A percentile compares a stretch with the other conserved stretches of the same genome.
Evolutionary conservation across 2,113 vertebrate species (phyloP).

Genomic region (Marcusenius ussheri): DNA sequence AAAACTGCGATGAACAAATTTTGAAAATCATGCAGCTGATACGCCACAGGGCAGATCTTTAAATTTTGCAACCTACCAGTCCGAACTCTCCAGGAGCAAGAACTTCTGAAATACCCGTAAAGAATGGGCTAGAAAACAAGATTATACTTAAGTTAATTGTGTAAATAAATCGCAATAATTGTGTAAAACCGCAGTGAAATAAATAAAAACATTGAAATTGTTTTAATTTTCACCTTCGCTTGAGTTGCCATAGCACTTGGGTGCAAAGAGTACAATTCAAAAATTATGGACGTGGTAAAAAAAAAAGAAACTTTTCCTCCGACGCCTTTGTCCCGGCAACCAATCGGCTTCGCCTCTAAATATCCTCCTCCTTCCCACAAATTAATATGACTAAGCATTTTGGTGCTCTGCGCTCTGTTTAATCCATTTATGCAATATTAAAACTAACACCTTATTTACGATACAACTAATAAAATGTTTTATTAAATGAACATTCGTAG

Average conservation of each 20-base stretch:
- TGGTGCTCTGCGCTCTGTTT: neutral
- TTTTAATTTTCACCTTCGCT: constrained; percentile 50
- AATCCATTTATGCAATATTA: neutral
- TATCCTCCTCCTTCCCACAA: constrained; percentile 51
- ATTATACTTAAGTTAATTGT: neutral
- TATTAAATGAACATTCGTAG: neutral
- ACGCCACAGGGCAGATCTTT: neutral
- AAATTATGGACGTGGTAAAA: neutral
- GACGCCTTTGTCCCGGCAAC: constrained; percentile 28
- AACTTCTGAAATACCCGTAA: constrained; percentile 92
- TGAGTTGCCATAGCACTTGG: constrained; percentile 47
- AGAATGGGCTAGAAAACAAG: constrained; percentile 70
- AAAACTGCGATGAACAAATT: neutral
- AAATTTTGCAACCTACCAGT: constrained; percentile 70
- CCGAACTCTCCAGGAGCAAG: constrained; percentile 93
- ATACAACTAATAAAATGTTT: neutral
- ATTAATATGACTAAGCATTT: constrained; percentile 53
- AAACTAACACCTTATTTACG: neutral
- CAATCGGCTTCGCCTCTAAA: constrained; percentile 48
- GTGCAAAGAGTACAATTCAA: neutral
- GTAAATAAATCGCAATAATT: neutral
- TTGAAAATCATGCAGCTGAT: neutral
- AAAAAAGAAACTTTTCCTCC: constrained; percentile 6
- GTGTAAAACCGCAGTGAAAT: neutral
- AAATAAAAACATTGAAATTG: neutral